Evolutionary conservation across 2,113 vertebrate species (phyloP).

Genomic region (Cromileptes altivelis): DNA sequence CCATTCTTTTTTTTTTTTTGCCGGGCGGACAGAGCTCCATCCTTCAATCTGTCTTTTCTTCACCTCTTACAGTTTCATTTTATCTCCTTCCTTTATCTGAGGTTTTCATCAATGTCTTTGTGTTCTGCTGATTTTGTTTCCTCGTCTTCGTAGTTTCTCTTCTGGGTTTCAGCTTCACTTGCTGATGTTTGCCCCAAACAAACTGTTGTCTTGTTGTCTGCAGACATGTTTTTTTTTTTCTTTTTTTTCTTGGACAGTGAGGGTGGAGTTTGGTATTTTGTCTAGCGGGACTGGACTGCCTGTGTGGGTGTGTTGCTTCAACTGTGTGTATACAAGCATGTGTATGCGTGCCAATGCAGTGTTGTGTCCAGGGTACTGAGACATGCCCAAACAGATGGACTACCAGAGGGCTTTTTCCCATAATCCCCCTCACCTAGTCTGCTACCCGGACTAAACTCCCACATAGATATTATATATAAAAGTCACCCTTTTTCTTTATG

Average conservation of each 20-base stretch:
- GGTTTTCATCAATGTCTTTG: conserved; percentile 32
- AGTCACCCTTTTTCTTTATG: background rate
- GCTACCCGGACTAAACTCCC: conserved; percentile 27
- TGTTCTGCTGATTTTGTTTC: conserved; percentile 30
- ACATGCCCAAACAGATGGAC: conserved; percentile 67
- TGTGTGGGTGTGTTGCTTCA: conserved; percentile 29
- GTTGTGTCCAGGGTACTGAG: conserved; percentile 52
- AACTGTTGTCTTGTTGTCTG: background rate
- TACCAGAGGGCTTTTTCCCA: conserved; percentile 61
- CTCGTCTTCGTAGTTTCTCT: background rate
- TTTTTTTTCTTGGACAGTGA: background rate
- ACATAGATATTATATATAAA: conserved; percentile 2
- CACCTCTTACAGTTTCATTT: conserved; percentile 26
- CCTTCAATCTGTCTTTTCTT: conserved; percentile 42
- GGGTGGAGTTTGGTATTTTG: conserved; percentile 33
- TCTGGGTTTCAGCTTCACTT: background rate
- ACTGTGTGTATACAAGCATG: conserved; percentile 24
- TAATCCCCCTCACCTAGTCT: conserved; percentile 42
- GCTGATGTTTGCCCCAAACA: background rate
- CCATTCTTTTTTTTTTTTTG: conserved; percentile 45
- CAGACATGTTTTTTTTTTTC: background rate
- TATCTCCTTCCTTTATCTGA: conserved; percentile 27
- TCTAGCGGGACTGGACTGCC: conserved; percentile 23
- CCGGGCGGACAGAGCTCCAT: conserved; percentile 15
- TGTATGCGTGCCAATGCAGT: conserved; percentile 31